Conservation (phyloP, 2,113 vertebrate genomes). For the Protobothrops mucrosquamatus region DNA sequence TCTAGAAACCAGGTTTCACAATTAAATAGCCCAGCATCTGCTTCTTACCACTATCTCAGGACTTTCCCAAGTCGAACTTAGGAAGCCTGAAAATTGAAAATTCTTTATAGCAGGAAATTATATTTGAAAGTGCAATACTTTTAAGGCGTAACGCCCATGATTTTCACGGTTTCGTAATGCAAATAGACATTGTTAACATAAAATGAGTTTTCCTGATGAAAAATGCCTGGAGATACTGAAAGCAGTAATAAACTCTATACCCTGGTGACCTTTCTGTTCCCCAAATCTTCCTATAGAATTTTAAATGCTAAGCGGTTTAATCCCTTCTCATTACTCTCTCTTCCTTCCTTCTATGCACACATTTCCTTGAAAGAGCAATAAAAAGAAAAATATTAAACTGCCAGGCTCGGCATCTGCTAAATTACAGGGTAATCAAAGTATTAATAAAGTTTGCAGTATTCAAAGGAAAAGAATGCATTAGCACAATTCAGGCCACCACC, state of each 20-base stretch:
- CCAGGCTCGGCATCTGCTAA: conserved; percentile 20
- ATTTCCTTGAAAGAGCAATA: conserved; percentile 46
- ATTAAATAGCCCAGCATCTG: background rate
- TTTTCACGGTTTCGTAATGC: conserved; percentile 10
- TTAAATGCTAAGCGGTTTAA: background rate
- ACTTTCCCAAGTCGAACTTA: background rate
- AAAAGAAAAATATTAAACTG: conserved; percentile 28
- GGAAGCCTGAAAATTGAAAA: background rate
- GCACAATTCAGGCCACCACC: background rate
- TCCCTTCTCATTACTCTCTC: background rate
- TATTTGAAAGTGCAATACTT: background rate
- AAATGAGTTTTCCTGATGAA: background rate
- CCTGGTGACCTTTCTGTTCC: background rate
- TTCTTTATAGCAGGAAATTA: background rate
- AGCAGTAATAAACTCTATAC: conserved; percentile 10
- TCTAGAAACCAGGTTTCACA: background rate
- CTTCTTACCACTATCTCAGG: background rate
- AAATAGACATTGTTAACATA: background rate
- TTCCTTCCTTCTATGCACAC: background rate
- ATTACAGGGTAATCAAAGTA: conserved; percentile 3
- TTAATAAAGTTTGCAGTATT: background rate
- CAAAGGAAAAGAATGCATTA: background rate
- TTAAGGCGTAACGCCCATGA: conserved; percentile 13
- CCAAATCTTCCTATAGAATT: background rate
- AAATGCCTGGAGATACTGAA: conserved; percentile 13